phyloP scores from a whole-genome alignment of 2,888 invertebrate species.

The Trichogramma dendrolimi region DNA sequence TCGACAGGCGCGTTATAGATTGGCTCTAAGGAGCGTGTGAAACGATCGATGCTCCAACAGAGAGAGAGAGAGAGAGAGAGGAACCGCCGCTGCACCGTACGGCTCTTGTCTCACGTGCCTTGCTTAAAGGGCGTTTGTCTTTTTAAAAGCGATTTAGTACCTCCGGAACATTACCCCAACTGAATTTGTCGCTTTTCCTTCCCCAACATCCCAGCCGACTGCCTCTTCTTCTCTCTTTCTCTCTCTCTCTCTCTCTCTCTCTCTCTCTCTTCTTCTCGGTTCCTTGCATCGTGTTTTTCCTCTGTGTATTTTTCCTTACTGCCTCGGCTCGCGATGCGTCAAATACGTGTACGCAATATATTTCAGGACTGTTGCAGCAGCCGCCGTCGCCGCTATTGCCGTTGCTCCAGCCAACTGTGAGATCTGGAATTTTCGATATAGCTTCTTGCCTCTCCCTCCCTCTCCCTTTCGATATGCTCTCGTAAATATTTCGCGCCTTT shows the following conservation, averaged over 20 bases:
- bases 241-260: too few relatives aligned
- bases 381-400: too few relatives aligned
- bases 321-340: slow-evolving; percentile 12
- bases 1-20: too few relatives aligned
- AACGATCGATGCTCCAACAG: too few relatives aligned
- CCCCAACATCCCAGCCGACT: too few relatives aligned
- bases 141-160: slow-evolving; percentile 22
- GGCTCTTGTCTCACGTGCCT: slow-evolving; percentile 8
- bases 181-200: slow-evolving; percentile 17
- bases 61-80: background rate
- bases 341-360: slow-evolving; percentile 22
- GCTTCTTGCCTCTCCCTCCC: background rate
- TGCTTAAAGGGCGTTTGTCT: slow-evolving; percentile 19
- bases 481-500: slow-evolving; percentile 18
- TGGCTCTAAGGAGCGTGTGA: too few relatives aligned
- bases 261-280: too few relatives aligned
- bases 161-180: slow-evolving; percentile 12
- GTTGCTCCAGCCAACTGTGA: slow-evolving; percentile 5
- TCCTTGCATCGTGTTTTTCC: too few relatives aligned
- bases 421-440: slow-evolving; percentile 22
- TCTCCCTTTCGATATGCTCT: background rate
- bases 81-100: background rate
- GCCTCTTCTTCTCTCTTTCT: too few relatives aligned
- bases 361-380: background rate
- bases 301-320: too few relatives aligned